Conservation (phyloP, 2,888 invertebrate species). For the Tipula unca region DNA sequence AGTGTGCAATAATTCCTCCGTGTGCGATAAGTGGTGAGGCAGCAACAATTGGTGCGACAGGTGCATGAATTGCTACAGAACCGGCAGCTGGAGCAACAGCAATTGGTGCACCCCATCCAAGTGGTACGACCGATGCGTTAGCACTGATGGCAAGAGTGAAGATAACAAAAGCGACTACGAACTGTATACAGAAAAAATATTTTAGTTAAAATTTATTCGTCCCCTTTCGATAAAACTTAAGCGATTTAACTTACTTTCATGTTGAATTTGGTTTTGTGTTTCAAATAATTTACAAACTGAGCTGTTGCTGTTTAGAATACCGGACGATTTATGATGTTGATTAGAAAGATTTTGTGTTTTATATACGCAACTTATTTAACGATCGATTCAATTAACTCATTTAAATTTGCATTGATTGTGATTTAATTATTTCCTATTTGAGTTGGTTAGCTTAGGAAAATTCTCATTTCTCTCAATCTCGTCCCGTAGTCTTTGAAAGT, state of each 20-base stretch:
- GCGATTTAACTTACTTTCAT: not conserved
- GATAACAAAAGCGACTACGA: not conserved
- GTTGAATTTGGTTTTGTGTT: not conserved
- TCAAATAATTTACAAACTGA: not conserved
- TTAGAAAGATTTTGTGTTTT: not conserved
- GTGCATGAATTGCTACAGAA: not conserved
- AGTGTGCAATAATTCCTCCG: not conserved
- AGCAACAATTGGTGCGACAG: not conserved
- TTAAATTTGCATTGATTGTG: not conserved
- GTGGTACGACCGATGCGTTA: not conserved
- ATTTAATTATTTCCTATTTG: not conserved
- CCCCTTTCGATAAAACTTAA: not conserved
- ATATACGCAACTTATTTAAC: not conserved
- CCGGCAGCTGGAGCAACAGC: not conserved
- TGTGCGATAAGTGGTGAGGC: not conserved
- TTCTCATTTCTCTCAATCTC: too few relatives aligned
- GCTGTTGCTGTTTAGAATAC: not conserved
- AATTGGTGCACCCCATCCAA: not conserved
- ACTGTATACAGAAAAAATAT: not conserved
- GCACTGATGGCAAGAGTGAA: not conserved
- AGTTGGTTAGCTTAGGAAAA: not conserved
- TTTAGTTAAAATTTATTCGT: not conserved
- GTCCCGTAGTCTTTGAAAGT: too few relatives aligned
- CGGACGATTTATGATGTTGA: not conserved
- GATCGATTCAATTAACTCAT: not conserved